Conservation (phyloP, 2,888 invertebrate genomes). For the Entomobrya proxima region DNA sequence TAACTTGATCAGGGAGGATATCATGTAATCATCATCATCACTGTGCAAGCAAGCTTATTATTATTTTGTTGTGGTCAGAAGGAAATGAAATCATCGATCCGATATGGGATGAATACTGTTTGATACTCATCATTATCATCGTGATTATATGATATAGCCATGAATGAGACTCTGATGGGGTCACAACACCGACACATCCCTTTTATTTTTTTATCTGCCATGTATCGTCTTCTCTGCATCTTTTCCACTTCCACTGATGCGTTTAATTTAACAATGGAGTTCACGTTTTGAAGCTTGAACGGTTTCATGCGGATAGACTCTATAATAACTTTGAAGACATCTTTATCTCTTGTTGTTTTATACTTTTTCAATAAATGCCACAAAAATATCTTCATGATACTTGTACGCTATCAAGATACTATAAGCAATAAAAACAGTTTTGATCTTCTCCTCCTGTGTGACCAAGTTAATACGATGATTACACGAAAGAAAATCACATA, state of each 20-base stretch:
- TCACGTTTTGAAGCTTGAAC: slow-evolving; percentile 21
- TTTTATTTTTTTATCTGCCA: slow-evolving; percentile 23
- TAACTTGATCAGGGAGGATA: slow-evolving; percentile 54
- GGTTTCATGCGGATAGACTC: slow-evolving; percentile 1
- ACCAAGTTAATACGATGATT: slow-evolving; percentile 38
- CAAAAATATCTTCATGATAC: background rate
- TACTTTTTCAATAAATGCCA: background rate
- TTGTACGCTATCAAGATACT: background rate
- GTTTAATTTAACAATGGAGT: slow-evolving; percentile 9
- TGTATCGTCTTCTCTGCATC: background rate
- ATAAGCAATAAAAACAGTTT: background rate
- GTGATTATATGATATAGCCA: background rate
- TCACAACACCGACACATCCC: slow-evolving; percentile 54
- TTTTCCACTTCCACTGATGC: background rate
- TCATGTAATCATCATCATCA: slow-evolving; percentile 29
- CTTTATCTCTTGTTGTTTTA: slow-evolving; percentile 47
- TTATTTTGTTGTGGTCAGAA: slow-evolving; percentile 53
- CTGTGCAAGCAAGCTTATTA: background rate
- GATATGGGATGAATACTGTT: slow-evolving; percentile 45
- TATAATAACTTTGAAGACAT: slow-evolving; percentile 8
- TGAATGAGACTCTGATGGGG: slow-evolving; percentile 45
- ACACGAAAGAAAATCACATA: slow-evolving; percentile 19
- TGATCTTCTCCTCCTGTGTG: slow-evolving; percentile 3
- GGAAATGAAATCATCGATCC: slow-evolving; percentile 67
- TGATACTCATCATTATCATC: slow-evolving; percentile 10